phyloP scores from a whole-genome alignment of 2,888 invertebrate species.

The Dicycla oo region DNA sequence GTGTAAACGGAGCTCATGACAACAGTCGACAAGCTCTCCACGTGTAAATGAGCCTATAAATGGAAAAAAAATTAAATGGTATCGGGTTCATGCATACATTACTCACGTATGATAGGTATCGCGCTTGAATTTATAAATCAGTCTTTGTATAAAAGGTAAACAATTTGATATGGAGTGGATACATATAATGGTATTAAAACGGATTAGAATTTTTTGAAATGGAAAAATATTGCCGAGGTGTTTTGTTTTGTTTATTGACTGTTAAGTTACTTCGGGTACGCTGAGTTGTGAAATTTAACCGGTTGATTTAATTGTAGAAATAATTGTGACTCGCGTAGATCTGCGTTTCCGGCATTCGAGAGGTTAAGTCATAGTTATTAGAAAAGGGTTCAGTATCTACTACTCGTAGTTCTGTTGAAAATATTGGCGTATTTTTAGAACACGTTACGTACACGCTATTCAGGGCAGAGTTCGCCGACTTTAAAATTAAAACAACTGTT shows the following conservation, averaged over 20 bases:
- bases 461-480: too few species aligned
- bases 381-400: neutral
- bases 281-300: neutral
- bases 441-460: neutral
- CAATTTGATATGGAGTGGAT: constrained; percentile 27
- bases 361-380: neutral
- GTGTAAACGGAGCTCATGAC: too few species aligned
- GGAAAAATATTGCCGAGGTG: neutral
- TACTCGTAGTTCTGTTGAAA: neutral
- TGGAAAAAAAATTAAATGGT: constrained; percentile 26
- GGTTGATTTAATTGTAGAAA: too few species aligned
- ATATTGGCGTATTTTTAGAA: neutral
- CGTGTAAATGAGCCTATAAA: constrained; percentile 7
- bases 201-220: constrained; percentile 20
- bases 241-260: constrained; percentile 1
- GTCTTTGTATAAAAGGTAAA: constrained; percentile 37
- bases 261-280: neutral
- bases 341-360: too few species aligned
- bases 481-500: too few species aligned
- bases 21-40: neutral
- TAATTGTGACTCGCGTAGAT: too few species aligned
- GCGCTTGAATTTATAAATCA: constrained; percentile 28
- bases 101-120: neutral
- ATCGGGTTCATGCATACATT: constrained; percentile 31
- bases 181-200: neutral